Evolutionary conservation across 1,140 invertebrate species (phyloP).

Genomic region (Carcinoscorpius rotundicauda): DNA sequence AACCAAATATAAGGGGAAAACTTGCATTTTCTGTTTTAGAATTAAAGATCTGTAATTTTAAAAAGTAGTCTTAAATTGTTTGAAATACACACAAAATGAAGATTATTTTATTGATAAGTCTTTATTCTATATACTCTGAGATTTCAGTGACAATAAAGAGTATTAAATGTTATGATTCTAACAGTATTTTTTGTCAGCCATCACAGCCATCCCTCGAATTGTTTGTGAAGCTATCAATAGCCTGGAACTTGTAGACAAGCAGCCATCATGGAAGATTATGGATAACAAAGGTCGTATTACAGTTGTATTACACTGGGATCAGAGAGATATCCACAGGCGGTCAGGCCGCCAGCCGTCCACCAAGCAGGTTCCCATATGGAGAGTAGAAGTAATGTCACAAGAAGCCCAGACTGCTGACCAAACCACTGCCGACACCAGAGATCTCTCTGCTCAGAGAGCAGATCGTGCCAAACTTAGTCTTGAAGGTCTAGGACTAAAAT

Average conservation of each 20-base stretch:
- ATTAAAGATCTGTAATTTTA: too few species aligned
- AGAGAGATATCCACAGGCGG: constrained; percentile 32
- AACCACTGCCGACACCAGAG: neutral
- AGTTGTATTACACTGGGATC: constrained; percentile 85
- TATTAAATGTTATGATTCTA: too few species aligned
- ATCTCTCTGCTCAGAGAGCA: neutral
- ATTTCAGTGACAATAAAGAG: too few species aligned
- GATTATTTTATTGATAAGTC: too few species aligned
- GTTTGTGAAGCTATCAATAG: constrained; percentile 91
- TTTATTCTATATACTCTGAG: too few species aligned
- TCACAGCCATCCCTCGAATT: constrained; percentile 88
- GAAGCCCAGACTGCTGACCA: constrained; percentile 9
- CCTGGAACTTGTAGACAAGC: constrained; percentile 83
- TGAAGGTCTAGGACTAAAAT: constrained; percentile 20
- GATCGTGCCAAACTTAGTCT: constrained; percentile 24
- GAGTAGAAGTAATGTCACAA: constrained; percentile 17
- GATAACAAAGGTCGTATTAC: constrained; percentile 88
- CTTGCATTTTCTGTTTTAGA: too few species aligned
- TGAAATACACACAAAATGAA: too few species aligned
- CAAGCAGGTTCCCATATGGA: constrained; percentile 16
- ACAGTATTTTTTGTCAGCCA: constrained; percentile 40
- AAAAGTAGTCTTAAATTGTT: too few species aligned
- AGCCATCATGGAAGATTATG: constrained; percentile 92
- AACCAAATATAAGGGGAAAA: too few species aligned
- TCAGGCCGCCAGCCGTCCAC: constrained; percentile 9